Conservation (phyloP, 2,113 vertebrate species). For the Numida meleagris region DNA sequence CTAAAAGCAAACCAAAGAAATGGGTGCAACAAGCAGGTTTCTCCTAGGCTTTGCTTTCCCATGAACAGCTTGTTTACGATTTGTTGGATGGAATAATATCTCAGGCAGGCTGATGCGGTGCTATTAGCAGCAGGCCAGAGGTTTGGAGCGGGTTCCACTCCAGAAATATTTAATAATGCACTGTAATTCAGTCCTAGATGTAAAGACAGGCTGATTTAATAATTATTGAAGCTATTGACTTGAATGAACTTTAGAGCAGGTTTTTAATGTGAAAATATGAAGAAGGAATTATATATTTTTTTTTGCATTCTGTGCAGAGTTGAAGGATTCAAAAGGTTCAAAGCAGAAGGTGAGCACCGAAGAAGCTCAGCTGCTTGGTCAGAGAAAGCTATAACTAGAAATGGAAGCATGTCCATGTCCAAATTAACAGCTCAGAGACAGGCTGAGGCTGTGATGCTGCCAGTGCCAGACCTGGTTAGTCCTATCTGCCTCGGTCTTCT, state of each 20-base stretch:
- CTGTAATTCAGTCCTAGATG: conserved; percentile 25
- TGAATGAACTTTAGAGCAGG: neutral
- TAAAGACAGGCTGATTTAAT: conserved; percentile 3
- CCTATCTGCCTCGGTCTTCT: neutral
- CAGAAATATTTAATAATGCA: conserved; percentile 30
- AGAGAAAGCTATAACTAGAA: neutral
- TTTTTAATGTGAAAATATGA: neutral
- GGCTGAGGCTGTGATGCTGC: neutral
- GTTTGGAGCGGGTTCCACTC: conserved; percentile 15
- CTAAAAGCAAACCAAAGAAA: neutral
- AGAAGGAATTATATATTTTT: neutral
- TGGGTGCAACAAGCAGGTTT: neutral
- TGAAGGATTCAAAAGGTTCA: neutral
- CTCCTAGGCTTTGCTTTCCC: neutral
- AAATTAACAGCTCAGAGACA: neutral
- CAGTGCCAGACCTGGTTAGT: neutral
- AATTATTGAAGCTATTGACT: conserved; percentile 21
- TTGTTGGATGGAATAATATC: conserved; percentile 13
- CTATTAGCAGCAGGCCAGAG: conserved; percentile 20
- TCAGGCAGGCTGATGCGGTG: neutral
- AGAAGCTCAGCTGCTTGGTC: neutral
- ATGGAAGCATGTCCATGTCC: neutral
- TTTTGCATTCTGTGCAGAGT: neutral
- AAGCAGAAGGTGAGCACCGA: neutral
- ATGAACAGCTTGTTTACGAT: neutral